These are phyloP conservation scores for Opisthocomus hoazin DNA, from an alignment of 2,113 vertebrate species.

Conservation along the genomic window DNA sequence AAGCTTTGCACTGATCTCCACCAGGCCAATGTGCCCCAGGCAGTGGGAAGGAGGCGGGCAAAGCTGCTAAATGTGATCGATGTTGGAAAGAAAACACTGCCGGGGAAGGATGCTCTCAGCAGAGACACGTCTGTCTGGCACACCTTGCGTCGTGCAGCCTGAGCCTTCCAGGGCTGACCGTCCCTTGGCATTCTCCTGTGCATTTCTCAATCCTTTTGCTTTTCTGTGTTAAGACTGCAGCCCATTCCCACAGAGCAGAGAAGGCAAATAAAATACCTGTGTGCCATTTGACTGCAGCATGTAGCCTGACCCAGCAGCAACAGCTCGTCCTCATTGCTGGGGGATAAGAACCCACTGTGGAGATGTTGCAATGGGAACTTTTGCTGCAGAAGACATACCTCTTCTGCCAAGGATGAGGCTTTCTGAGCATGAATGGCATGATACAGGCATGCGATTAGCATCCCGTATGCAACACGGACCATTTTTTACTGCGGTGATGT, in stretches of 20 bases:
- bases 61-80: not conserved
- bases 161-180: not conserved
- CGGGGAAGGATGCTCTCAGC: not conserved
- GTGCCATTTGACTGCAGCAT: not conserved
- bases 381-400: not conserved
- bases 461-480: accelerated
- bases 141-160: not conserved
- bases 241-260: not conserved
- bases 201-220: not conserved
- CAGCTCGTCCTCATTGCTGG: not conserved
- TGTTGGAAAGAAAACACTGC: not conserved
- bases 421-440: not conserved
- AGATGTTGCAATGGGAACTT: not conserved
- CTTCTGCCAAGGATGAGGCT: not conserved
- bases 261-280: not conserved
- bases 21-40: not conserved
- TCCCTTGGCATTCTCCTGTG: not conserved
- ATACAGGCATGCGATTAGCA: accelerated
- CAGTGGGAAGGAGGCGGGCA: not conserved
- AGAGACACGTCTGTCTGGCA: not conserved
- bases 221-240: not conserved
- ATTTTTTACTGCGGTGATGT: accelerated
- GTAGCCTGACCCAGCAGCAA: not conserved
- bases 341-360: not conserved
- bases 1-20: not conserved